These are phyloP conservation scores for Cariama cristata DNA, from an alignment of 2,113 vertebrate species.

Conservation along the genomic window DNA sequence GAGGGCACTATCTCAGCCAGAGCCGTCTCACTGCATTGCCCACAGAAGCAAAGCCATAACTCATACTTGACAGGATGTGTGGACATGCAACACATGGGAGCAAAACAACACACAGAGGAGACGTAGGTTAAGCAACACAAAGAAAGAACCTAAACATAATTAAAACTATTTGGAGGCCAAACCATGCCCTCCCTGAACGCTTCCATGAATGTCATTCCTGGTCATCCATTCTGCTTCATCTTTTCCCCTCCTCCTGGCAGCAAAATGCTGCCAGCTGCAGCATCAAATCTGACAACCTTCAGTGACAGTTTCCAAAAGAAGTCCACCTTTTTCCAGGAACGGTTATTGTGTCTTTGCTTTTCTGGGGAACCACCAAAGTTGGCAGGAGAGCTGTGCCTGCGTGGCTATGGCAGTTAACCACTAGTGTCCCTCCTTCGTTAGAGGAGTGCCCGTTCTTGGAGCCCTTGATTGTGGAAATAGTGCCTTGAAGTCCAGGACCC, in stretches of 20 bases:
- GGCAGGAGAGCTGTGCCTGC: not conserved
- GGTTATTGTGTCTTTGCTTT: not conserved
- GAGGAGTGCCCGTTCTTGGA: not conserved
- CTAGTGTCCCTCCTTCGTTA: not conserved
- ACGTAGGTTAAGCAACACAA: not conserved
- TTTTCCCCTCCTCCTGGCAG: not conserved
- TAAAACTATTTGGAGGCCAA: not conserved
- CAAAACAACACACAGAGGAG: not conserved
- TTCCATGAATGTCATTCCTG: not conserved
- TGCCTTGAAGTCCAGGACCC: not conserved
- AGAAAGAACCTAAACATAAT: not conserved
- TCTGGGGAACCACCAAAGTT: fast-evolving
- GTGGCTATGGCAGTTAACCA: not conserved
- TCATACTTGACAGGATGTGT: not conserved
- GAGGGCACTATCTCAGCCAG: not conserved
- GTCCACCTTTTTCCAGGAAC: not conserved
- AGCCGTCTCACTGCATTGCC: not conserved
- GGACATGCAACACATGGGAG: not conserved
- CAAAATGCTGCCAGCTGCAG: not conserved
- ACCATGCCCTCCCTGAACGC: not conserved
- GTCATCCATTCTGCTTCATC: not conserved
- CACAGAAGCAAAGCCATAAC: not conserved
- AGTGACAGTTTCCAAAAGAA: not conserved
- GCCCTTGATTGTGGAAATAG: not conserved
- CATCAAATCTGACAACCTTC: not conserved